Evolutionary conservation across 1,140 invertebrate genomes (phyloP).

Genomic region (Bombus superbus): DNA sequence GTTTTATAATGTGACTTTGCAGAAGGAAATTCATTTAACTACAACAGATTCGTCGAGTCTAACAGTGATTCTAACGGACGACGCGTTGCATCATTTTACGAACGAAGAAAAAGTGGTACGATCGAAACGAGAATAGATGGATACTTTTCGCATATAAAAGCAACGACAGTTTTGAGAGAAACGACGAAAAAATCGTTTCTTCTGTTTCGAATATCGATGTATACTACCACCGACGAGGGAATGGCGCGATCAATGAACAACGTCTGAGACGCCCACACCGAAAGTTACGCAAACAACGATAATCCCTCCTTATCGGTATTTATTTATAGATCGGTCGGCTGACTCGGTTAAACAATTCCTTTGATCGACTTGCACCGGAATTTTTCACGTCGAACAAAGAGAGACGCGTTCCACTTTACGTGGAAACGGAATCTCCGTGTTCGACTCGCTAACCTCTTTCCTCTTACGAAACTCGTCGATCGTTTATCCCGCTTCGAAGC

Average conservation of each 20-base stretch:
- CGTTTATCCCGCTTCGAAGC: neutral
- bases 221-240: conserved; percentile 24
- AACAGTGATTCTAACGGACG: too few species aligned
- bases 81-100: too few species aligned
- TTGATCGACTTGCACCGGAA: conserved; percentile 15
- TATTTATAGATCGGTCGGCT: conserved; percentile 55
- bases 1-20: neutral
- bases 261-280: conserved; percentile 62
- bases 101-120: neutral
- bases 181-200: conserved; percentile 17
- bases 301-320: conserved; percentile 59
- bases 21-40: neutral
- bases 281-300: conserved; percentile 66
- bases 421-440: neutral
- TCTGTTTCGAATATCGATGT: conserved; percentile 17
- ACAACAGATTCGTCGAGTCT: too few species aligned
- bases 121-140: neutral
- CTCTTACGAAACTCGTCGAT: neutral
- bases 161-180: neutral
- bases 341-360: conserved; percentile 17
- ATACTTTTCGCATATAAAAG: neutral
- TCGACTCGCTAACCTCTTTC: neutral
- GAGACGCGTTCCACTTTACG: neutral
- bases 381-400: conserved; percentile 32
- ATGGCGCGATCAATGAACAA: conserved; percentile 54